Evolutionary conservation across 2,888 invertebrate genomes (phyloP).

Genomic region (Caenorhabditis sp.): DNA sequence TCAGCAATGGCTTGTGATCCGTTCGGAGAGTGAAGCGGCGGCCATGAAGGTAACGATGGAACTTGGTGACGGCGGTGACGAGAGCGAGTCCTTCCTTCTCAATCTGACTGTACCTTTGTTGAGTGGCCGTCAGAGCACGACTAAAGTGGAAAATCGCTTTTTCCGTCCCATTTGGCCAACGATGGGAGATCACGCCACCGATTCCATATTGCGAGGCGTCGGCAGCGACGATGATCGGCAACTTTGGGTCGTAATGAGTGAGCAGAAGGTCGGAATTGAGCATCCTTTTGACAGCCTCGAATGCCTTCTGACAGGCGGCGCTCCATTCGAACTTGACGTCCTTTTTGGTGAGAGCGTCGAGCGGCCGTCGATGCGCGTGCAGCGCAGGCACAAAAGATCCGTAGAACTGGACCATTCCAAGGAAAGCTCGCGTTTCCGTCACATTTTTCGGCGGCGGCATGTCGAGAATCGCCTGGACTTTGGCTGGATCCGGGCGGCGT

Average conservation of each 20-base stretch:
- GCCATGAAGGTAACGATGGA: slow-evolving; percentile 80
- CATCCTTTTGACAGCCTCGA: slow-evolving; percentile 11
- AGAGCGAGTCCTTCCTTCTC: too few species aligned
- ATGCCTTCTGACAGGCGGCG: too few species aligned
- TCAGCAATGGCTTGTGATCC: slow-evolving; percentile 78
- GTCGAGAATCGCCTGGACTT: too few species aligned
- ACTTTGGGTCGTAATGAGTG: slow-evolving; percentile 75
- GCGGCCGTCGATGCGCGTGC: slow-evolving; percentile 18
- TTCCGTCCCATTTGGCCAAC: slow-evolving; percentile 79
- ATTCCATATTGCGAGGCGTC: too few species aligned
- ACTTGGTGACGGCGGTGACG: slow-evolving; percentile 80
- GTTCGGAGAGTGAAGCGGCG: slow-evolving; percentile 79
- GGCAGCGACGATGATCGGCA: slow-evolving; percentile 76
- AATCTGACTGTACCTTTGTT: slow-evolving; percentile 66
- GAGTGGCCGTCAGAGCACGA: slow-evolving; percentile 49
- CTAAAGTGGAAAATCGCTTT: slow-evolving; percentile 62
- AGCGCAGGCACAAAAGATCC: slow-evolving; percentile 38
- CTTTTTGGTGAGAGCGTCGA: slow-evolving; percentile 26
- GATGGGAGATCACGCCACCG: too few species aligned
- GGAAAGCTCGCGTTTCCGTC: too few species aligned
- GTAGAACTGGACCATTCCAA: slow-evolving; percentile 57
- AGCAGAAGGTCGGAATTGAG: slow-evolving; percentile 59
- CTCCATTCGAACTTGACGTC: slow-evolving; percentile 48
- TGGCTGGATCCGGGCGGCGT: too few species aligned
- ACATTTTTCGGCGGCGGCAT: too few species aligned